These are phyloP conservation scores for Semaprochilodus insignis DNA, from an alignment of 2,797 vertebrate species.

Conservation along the genomic window DNA sequence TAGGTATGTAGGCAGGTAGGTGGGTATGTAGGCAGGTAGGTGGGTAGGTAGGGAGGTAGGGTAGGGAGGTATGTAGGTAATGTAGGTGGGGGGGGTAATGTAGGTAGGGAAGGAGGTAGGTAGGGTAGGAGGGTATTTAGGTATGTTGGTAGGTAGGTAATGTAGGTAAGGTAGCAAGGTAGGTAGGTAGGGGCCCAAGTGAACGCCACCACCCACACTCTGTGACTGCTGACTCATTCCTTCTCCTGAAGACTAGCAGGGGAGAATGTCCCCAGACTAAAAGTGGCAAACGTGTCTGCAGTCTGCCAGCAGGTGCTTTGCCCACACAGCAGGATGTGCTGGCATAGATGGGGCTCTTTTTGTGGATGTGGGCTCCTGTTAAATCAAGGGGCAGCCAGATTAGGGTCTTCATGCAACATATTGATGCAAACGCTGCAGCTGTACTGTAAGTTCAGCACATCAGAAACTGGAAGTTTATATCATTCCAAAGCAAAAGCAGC, in stretches of 20 bases:
- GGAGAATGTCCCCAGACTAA: slow-evolving; percentile 9
- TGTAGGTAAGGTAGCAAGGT: no score
- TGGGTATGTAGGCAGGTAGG: no score
- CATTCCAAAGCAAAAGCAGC: background rate
- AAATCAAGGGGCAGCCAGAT: background rate
- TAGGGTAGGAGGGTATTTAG: no score
- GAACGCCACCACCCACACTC: background rate
- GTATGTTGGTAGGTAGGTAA: no score
- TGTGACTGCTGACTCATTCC: slow-evolving; percentile 40
- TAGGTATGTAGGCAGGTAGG: no score
- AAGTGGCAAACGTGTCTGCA: background rate
- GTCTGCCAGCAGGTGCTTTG: slow-evolving; percentile 37
- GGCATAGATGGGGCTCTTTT: slow-evolving; percentile 3
- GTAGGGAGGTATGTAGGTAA: no score
- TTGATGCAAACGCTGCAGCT: background rate
- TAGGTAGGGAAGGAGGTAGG: no score
- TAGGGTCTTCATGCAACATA: background rate
- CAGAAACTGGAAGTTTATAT: background rate
- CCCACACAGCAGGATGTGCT: slow-evolving; percentile 38
- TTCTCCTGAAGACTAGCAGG: slow-evolving; percentile 1
- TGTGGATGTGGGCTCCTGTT: background rate
- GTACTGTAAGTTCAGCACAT: background rate
- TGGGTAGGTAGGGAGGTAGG: no score
- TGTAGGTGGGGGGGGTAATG: no score
- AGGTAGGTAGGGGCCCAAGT: background rate